A percentile compares a stretch with the other conserved stretches of the same genome.
These are phyloP conservation scores for Caenorhabditis afra DNA, from an alignment of 2,888 invertebrate species.

Conservation along the genomic window DNA sequence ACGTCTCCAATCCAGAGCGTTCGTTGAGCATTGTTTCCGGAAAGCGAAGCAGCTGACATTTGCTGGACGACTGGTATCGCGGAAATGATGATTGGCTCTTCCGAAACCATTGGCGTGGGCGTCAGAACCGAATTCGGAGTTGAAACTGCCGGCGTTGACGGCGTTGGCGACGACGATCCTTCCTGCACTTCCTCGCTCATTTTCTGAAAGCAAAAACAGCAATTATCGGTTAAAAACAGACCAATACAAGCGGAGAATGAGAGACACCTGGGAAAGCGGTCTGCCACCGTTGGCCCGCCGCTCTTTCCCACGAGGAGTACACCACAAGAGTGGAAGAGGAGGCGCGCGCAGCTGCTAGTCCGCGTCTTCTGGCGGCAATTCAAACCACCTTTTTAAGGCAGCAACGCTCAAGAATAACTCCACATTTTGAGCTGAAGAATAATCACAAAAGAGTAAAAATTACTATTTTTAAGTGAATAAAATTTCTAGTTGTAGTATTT, in stretches of 20 bases:
- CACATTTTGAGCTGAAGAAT: no score
- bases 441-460: no score
- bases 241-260: no score
- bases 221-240: no score
- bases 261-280: no score
- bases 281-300: no score
- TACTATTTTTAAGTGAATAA: no score
- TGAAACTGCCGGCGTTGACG: background rate
- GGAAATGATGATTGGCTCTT: conserved; percentile 20
- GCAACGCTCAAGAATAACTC: no score
- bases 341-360: background rate
- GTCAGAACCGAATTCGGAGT: no score
- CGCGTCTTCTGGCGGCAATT: background rate
- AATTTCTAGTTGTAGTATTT: no score
- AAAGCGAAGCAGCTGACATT: conserved; percentile 46
- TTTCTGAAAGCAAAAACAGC: no score
- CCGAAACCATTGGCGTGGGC: no score
- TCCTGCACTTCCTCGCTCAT: conserved; percentile 10
- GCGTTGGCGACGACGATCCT: background rate
- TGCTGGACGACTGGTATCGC: conserved; percentile 26
- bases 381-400: background rate
- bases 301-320: conserved; percentile 40
- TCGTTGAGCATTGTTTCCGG: conserved; percentile 67
- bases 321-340: background rate
- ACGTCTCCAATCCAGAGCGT: conserved; percentile 79